Percentiles rank a stretch among this genome's conserved stretches.
Evolutionary conservation across 2,888 invertebrate species (phyloP).

Genomic region (Asteroscopus sphinx): DNA sequence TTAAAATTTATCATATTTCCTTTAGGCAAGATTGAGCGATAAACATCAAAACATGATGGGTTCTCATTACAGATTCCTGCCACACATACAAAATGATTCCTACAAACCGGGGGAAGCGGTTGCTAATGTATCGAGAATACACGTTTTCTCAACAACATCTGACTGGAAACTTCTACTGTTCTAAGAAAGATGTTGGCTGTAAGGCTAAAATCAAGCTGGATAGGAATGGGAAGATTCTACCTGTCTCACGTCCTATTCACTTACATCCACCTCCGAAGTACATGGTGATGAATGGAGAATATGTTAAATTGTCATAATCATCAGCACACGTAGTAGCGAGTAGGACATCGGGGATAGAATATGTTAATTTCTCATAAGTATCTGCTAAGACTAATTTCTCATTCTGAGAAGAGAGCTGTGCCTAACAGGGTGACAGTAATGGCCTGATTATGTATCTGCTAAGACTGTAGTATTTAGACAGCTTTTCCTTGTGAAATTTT

Average conservation of each 20-base stretch:
- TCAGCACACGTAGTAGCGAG: not conserved
- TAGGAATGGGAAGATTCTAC: constrained; percentile 51
- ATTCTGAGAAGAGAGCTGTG: too few relatives aligned
- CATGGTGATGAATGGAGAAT: constrained; percentile 36
- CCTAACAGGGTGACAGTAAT: too few relatives aligned
- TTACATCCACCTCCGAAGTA: constrained; percentile 49
- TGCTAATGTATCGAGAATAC: constrained; percentile 62
- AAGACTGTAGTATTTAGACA: too few relatives aligned
- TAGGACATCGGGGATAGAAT: not conserved
- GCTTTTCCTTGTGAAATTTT: too few relatives aligned
- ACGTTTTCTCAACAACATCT: constrained; percentile 62
- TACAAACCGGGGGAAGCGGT: constrained; percentile 62
- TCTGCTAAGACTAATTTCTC: too few relatives aligned
- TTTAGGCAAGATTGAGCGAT: too few relatives aligned
- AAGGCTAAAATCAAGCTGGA: constrained; percentile 66
- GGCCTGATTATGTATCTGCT: too few relatives aligned
- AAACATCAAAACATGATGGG: too few relatives aligned
- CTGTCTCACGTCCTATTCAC: constrained; percentile 32
- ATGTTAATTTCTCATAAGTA: too few relatives aligned
- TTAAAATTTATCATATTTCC: too few relatives aligned
- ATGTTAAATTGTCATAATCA: constrained; percentile 43
- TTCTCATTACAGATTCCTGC: constrained; percentile 36
- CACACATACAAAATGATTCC: constrained; percentile 63
- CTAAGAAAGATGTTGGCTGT: constrained; percentile 65
- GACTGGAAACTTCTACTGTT: constrained; percentile 60